A percentile compares a stretch with the other conserved stretches of the same genome.
These are phyloP conservation scores for Cantharis nigra DNA, from an alignment of 2,888 invertebrate species.

Conservation along the genomic window DNA sequence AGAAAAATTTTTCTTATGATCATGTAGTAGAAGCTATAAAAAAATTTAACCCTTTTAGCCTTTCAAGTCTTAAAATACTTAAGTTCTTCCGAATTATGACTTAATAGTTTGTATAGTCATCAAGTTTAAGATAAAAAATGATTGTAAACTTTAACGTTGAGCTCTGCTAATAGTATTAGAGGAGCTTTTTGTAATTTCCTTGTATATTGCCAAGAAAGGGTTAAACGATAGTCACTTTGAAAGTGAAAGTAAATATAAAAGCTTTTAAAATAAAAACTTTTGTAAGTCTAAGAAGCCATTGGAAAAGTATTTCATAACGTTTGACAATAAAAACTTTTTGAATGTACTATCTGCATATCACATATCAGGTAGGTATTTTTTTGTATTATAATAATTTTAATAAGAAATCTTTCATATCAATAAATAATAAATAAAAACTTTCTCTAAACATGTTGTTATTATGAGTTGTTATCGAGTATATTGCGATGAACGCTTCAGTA, in stretches of 20 bases:
- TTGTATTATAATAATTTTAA: not conserved
- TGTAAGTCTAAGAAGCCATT: not conserved
- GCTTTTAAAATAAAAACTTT: not conserved
- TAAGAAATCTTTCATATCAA: not conserved
- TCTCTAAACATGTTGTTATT: too few species aligned
- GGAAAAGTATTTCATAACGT: not conserved
- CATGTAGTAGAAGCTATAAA: not conserved
- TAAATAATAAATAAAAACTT: too few species aligned
- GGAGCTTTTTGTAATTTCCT: not conserved
- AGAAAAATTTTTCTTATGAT: not conserved
- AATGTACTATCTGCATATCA: not conserved
- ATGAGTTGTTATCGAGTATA: too few species aligned
- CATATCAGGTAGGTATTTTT: not conserved
- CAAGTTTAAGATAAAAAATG: not conserved
- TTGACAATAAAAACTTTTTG: not conserved
- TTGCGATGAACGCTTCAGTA: too few species aligned
- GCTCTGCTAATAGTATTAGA: not conserved
- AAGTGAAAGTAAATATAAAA: not conserved
- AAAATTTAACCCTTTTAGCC: not conserved
- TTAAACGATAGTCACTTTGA: not conserved
- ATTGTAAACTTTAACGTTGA: not conserved
- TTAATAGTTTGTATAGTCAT: not conserved
- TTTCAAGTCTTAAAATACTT: not conserved
- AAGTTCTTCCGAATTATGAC: not conserved
- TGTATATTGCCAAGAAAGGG: not conserved